These are phyloP conservation scores for Xenopus laevis DNA, from an alignment of 2,113 vertebrate species.

Conservation along the genomic window DNA sequence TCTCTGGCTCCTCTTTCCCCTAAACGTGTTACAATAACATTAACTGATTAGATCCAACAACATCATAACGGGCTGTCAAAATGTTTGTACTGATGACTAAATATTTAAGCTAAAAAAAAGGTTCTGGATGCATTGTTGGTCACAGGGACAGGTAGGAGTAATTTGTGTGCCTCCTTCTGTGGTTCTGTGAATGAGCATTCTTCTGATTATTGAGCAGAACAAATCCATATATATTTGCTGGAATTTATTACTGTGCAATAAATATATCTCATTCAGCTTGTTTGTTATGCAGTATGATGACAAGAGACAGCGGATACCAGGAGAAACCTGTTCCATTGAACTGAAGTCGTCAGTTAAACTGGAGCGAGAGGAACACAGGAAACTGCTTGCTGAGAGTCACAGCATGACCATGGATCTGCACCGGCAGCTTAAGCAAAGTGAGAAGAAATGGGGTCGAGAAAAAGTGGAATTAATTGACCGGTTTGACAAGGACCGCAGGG, in stretches of 20 bases:
- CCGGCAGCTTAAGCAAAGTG: constrained; percentile 87
- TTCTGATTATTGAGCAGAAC: neutral
- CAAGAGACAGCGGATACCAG: constrained; percentile 53
- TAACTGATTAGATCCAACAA: too few species aligned
- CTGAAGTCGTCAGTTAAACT: constrained; percentile 60
- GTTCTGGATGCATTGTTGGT: too few species aligned
- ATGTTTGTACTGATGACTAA: too few species aligned
- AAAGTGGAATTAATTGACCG: constrained; percentile 79
- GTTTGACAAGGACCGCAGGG: constrained; percentile 76
- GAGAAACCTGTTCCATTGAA: constrained; percentile 57
- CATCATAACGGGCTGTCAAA: too few species aligned
- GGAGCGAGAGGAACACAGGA: constrained; percentile 83
- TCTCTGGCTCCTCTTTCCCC: too few species aligned
- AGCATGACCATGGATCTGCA: constrained; percentile 80
- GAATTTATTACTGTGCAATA: neutral
- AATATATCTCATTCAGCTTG: constrained; percentile 20
- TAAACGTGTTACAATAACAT: too few species aligned
- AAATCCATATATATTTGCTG: neutral
- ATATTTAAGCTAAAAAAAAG: too few species aligned
- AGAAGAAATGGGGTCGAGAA: constrained; percentile 86
- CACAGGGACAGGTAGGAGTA: too few species aligned
- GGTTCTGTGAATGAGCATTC: neutral
- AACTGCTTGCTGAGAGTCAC: constrained; percentile 85
- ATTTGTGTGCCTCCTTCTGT: too few species aligned
- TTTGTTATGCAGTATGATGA: constrained; percentile 63